Base-by-base conservation (phyloP, 2,888 invertebrate species). In the Drosophila yooni region DNA sequence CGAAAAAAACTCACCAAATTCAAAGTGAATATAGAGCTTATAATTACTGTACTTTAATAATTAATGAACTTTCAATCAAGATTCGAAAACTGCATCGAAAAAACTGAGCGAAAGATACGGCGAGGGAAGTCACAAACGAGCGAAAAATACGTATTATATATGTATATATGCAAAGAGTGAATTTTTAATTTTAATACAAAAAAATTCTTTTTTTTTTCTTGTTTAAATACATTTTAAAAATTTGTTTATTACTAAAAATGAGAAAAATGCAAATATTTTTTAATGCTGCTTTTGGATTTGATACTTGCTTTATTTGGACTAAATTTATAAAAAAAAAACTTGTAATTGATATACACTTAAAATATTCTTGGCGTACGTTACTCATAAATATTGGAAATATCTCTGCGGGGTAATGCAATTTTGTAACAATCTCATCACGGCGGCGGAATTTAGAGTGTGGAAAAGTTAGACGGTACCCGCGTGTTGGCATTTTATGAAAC, bases 51-150 rank as follows among this genome's bases (percentile, higher is more conserved):
- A 81, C 71, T 78, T 73, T 71, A 68, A 52, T 75, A 72, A 50
- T 76, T 65, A 57, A 66, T 60, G 48, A 66, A 73, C 66, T 84
- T 83, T 89, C 89, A 89, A 87, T 76, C 82, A 81, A 84, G 72
- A 73, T 78, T 88, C 82, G 74, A 79, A 76, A 82, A 75, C 56
- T 82, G 66, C 82, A 72, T 88, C 85, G 74, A 89, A 80, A 88
- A 88, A 79, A 86, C 88, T 78, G 84, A 89, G 88, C 82, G 82
- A 89, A 90, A 90, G 84, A 83, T 83, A 74, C 84, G 86, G 78
- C 90, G 89, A 89, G 89, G 76, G 82, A 87, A 74, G 76, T 86
- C 89, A 86, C 81, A 88, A 88, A 83, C 89, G 87, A 88, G 85
- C 81, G 90, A 90, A 86, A 81, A 67, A 85, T 86, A 82, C 67